Conservation (phyloP, 2,888 invertebrate species). For the Volucella inanis region DNA sequence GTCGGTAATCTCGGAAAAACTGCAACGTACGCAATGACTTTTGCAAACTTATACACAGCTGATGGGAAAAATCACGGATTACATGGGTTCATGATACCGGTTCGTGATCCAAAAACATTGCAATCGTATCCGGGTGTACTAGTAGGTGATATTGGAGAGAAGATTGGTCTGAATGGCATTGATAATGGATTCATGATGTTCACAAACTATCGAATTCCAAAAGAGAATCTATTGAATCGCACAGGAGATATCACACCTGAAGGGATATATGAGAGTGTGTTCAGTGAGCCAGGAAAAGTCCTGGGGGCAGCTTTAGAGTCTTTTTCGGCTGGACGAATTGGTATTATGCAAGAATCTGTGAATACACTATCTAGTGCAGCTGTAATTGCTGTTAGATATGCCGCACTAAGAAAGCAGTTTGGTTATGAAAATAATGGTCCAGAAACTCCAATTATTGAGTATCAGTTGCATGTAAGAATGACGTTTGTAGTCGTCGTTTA, state of each 20-base stretch:
- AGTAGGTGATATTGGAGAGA: slow-evolving; percentile 96
- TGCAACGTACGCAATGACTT: slow-evolving; percentile 93
- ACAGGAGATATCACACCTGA: slow-evolving; percentile 94
- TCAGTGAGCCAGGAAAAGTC: slow-evolving; percentile 93
- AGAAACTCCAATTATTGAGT: slow-evolving; percentile 91
- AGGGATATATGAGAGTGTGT: slow-evolving; percentile 94
- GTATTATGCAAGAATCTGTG: slow-evolving; percentile 85
- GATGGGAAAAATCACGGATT: slow-evolving; percentile 92
- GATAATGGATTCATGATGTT: slow-evolving; percentile 97
- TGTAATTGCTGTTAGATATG: slow-evolving; percentile 90
- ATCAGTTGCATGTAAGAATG: slow-evolving; percentile 88
- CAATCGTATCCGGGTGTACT: slow-evolving; percentile 92
- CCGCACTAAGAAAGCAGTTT: slow-evolving; percentile 91
- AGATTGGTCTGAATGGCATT: slow-evolving; percentile 94
- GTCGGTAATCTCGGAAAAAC: slow-evolving; percentile 95
- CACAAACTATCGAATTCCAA: slow-evolving; percentile 93
- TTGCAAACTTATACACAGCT: slow-evolving; percentile 93
- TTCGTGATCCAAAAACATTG: slow-evolving; percentile 90
- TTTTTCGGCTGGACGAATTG: slow-evolving; percentile 92
- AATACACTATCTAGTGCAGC: slow-evolving; percentile 86
- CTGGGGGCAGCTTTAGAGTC: slow-evolving; percentile 93
- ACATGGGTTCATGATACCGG: slow-evolving; percentile 94
- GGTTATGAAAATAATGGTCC: slow-evolving; percentile 86
- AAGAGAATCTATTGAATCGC: slow-evolving; percentile 92
- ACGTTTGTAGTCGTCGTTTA: neutral